phyloP scores from a whole-genome alignment of 2,888 invertebrate species.

The Blastobasis adustella region DNA sequence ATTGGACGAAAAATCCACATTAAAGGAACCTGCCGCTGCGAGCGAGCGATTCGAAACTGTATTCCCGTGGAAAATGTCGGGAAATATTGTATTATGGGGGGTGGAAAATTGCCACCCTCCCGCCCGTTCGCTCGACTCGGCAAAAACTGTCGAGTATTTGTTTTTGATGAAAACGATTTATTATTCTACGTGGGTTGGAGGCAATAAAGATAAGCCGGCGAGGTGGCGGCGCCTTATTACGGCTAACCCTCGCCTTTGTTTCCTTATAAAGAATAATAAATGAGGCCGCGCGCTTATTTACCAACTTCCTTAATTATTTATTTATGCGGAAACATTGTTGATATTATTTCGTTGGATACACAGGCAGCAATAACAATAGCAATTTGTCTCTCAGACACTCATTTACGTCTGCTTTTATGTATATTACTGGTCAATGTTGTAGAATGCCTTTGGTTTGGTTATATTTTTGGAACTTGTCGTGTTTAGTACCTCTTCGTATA shows the following conservation, averaged over 20 bases:
- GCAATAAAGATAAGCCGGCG: conserved; percentile 76
- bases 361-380: too few species aligned
- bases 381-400: conserved; percentile 9
- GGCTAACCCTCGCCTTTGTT: conserved; percentile 76
- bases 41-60: conserved; percentile 75
- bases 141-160: conserved; percentile 77
- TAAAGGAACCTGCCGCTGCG: conserved; percentile 73
- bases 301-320: conserved; percentile 73
- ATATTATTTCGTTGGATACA: conserved; percentile 52
- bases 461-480: too few species aligned
- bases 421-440: too few species aligned
- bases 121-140: conserved; percentile 71
- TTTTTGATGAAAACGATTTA: conserved; percentile 76
- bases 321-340: conserved; percentile 67
- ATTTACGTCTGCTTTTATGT: too few species aligned
- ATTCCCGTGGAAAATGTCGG: conserved; percentile 76
- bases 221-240: conserved; percentile 76
- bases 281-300: conserved; percentile 73
- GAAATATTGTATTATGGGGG: conserved; percentile 75
- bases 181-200: conserved; percentile 76
- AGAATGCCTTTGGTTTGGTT: too few species aligned
- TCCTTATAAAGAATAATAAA: conserved; percentile 76
- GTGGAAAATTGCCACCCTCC: conserved; percentile 74
- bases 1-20: conserved; percentile 77
- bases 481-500: too few species aligned